Percentiles rank a stretch among this genome's conserved stretches.
phyloP scores from a whole-genome alignment of 2,113 vertebrate species.

The Seriola dumerili region DNA sequence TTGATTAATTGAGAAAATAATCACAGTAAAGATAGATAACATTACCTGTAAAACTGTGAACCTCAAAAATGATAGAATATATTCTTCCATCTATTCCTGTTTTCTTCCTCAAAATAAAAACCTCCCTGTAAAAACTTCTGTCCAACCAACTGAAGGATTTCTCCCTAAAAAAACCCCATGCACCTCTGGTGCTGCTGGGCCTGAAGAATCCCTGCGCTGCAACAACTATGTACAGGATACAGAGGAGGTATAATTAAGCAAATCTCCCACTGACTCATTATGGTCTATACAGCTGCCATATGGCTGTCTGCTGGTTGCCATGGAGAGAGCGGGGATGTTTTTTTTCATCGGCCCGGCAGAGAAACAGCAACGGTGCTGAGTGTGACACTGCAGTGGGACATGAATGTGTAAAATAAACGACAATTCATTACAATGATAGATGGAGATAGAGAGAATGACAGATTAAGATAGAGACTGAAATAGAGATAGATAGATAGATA shows the following conservation, averaged over 20 bases:
- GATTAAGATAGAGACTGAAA: background rate
- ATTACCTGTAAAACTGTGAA: background rate
- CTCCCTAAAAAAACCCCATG: background rate
- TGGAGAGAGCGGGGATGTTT: slow-evolving; percentile 39
- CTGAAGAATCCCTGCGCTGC: slow-evolving; percentile 31
- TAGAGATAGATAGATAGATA: background rate
- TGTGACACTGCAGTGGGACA: slow-evolving; percentile 28
- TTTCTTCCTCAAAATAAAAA: background rate
- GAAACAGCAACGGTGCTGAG: slow-evolving; percentile 21
- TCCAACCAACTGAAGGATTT: background rate
- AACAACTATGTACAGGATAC: slow-evolving; percentile 25
- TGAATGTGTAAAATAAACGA: slow-evolving; percentile 34
- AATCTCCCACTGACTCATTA: slow-evolving; percentile 72
- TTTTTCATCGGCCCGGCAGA: slow-evolving; percentile 24
- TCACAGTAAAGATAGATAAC: too few species aligned
- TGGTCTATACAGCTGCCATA: slow-evolving; percentile 63
- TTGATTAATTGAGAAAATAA: background rate
- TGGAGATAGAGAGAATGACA: background rate
- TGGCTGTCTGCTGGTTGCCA: slow-evolving; percentile 71
- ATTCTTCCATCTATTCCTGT: background rate
- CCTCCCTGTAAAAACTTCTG: background rate
- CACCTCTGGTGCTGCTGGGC: background rate
- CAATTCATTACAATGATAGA: background rate
- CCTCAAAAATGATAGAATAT: background rate
- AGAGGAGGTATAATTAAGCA: slow-evolving; percentile 72